These are phyloP conservation scores for Cephalopterus ornatus DNA, from an alignment of 2,113 vertebrate genomes.

Conservation along the genomic window DNA sequence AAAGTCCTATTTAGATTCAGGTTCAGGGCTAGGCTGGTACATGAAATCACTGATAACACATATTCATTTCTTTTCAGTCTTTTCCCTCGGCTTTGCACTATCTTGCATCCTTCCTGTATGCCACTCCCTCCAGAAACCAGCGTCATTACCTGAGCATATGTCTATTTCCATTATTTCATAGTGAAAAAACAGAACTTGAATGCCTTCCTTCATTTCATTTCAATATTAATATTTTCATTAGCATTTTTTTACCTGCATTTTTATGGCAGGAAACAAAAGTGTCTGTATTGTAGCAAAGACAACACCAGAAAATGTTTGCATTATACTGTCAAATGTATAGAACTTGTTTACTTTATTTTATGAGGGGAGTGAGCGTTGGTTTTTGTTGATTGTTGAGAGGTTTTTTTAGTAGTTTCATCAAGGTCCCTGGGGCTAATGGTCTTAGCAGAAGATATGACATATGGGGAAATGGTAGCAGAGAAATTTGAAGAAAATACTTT, in stretches of 20 bases:
- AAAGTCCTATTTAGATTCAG: not conserved
- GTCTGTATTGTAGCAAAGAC: not conserved
- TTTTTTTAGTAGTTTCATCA: not conserved
- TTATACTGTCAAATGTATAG: not conserved
- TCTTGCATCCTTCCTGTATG: not conserved
- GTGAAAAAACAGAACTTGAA: not conserved
- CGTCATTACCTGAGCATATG: not conserved
- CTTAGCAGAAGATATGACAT: not conserved
- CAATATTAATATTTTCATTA: not conserved
- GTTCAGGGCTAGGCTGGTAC: not conserved
- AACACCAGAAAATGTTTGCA: not conserved
- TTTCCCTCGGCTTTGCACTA: not conserved
- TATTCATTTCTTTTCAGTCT: not conserved
- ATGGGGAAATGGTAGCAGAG: not conserved
- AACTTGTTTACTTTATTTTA: not conserved
- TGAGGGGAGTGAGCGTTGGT: accelerated
- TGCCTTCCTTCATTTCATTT: not conserved
- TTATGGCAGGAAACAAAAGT: not conserved
- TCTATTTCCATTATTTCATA: not conserved
- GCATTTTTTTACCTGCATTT: not conserved
- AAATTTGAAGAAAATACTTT: not conserved
- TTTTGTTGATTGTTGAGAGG: not conserved
- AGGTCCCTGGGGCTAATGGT: not conserved
- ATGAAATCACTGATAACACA: not conserved
- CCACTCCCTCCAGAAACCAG: not conserved